Evolutionary conservation across 1,140 invertebrate genomes (phyloP), one percentile per base, ranked within the genome.

Genomic region (Gonioctena quinquepunctata): DNA sequence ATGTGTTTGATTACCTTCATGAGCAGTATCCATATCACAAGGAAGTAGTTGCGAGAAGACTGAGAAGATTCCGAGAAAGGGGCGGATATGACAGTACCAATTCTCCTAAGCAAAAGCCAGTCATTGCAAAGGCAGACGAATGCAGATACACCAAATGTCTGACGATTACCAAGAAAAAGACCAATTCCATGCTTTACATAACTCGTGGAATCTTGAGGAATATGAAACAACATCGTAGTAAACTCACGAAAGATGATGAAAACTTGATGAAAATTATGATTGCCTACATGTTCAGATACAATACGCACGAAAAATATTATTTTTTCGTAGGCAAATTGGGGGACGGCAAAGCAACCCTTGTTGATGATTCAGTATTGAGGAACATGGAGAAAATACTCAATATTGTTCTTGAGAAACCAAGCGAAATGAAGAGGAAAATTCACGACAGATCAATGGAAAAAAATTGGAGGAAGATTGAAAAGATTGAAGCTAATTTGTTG

Each of bases 11-110:
- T 23, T 75, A 65, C 26, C 11, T 75, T 4, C 23, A 56, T 18
- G 59, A 72, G 7, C 72, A 75, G 33, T 72, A 68, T 52, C 59
- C 3, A 11, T 75, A 72, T 13, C 72, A 72, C 25, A 70, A 61
- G 18, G 57, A 42, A 8, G 19, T 75, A 19, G 19, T 72, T 16
- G 8, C 3, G 13, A 8, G 11, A 11, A 42, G 16, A 42, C 16
- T 42, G 33, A 42, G 33, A 2, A 8, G 4, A 11, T 48, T 19
- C 16, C 28, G 68, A 19, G 25, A 68, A 11, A 27, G 65, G 22
- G 25, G 63, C 2, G 21, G 28, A 49, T 49, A 49, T 27, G 66
- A n/a, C n/a, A n/a, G n/a, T n/a, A n/a, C n/a, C n/a, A n/a, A 27
- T 13, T 4, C 18, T 11, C 6, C 23, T 18, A 18, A 22, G 27